Base-by-base conservation (phyloP, 2,113 vertebrate species). In the Hippolais icterina region DNA sequence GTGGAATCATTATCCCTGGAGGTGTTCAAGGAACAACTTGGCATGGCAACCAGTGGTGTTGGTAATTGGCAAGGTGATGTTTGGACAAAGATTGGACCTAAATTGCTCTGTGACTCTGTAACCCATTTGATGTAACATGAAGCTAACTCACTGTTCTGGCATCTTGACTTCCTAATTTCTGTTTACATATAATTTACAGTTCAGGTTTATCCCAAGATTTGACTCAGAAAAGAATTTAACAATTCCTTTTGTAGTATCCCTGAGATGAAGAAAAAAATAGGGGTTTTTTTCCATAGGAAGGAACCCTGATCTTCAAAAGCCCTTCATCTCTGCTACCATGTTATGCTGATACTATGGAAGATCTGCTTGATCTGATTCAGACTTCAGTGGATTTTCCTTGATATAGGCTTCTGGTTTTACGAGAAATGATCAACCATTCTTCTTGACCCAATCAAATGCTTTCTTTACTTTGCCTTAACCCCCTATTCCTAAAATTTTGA, bases 11-110 rank as follows among this genome's bases (percentile, higher is more conserved):
- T 25, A 50, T 15, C 11, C 28, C 39, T 39, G 39, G 19, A 54
- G 16, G 4, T 29, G 12, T 25, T 61, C 12, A 28, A 37, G 15
- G 12, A 44, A 20, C 11, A 63, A 21, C 11, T 22, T 31, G 12
- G 12, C 2, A 0, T 19, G 23, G 10, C 19, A 47, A 6, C 18
- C 25, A 41, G 0, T 5, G 5, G 12, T 50, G 7, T 54, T 12
- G 11, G 20, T 54, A 54, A 39, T 12, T 70, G 16, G 11, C 7
- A 25, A 29, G 11, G 16, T 29, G 13, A 16, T 54, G 10, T 70
- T 41, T 54, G 41, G 25, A 56, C 20, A 54, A 63, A 49, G 20
- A 15, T 11, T 56, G 12, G 11, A 41, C n/a, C 8, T n/a, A 37
- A 60, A 54, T 39, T 44, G 70, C 14, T 31, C 28, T 4, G 2